Evolutionary conservation across 2,888 invertebrate genomes (phyloP).

Genomic region (Lamellibrachia columna): DNA sequence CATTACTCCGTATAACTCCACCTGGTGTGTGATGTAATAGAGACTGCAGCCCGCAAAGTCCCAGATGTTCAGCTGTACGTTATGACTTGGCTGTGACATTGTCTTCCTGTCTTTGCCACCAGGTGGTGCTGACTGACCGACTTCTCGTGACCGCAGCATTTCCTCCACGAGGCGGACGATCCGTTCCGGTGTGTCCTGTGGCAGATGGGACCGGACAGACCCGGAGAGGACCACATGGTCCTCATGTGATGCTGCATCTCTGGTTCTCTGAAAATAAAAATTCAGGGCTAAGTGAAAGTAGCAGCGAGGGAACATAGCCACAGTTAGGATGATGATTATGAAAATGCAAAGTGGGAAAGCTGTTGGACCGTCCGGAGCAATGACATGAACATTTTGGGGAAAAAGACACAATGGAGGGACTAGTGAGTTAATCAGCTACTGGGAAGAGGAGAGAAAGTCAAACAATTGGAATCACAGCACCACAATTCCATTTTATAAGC

Average conservation of each 20-base stretch:
- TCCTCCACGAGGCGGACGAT: conserved; percentile 60
- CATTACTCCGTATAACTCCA: conserved; percentile 29
- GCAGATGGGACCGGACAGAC: conserved; percentile 37
- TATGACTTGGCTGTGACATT: conserved; percentile 37
- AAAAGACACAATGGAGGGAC: not conserved
- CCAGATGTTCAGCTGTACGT: conserved; percentile 60
- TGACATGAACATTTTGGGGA: not conserved
- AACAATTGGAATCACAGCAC: no score
- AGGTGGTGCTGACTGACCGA: not conserved
- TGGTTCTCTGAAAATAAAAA: not conserved
- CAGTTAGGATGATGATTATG: not conserved
- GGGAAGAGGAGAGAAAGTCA: no score
- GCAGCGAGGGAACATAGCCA: no score
- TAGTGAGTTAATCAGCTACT: no score
- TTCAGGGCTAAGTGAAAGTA: no score
- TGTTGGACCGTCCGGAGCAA: not conserved
- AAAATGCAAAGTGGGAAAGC: not conserved
- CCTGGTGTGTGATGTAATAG: conserved; percentile 62
- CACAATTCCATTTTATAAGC: no score
- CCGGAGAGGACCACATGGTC: not conserved
- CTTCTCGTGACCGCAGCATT: conserved; percentile 49
- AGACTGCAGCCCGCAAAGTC: conserved; percentile 63
- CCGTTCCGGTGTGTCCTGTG: conserved; percentile 55
- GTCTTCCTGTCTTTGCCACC: conserved; percentile 18
- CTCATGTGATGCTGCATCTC: not conserved